Conservation (phyloP, 92 coral and sea anemone species). For the Heliopora coerulea region DNA sequence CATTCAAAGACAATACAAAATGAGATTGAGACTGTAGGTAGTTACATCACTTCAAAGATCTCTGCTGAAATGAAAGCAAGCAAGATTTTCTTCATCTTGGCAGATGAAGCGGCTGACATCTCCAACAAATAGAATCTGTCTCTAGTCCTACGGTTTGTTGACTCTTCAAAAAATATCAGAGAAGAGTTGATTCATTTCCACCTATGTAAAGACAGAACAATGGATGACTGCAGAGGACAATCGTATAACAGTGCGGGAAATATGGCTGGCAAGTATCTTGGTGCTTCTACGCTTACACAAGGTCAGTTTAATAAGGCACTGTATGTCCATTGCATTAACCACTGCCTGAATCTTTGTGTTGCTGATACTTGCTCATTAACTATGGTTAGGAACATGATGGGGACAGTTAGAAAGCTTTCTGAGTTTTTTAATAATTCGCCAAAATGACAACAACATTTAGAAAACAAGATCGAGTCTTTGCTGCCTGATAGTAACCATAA, state of each 20-base stretch:
- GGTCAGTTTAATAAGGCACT: background rate
- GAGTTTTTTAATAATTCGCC: background rate
- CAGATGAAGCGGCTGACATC: constrained; percentile 7
- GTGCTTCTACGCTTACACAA: background rate
- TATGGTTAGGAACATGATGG: constrained; percentile 23
- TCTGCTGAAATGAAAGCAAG: background rate
- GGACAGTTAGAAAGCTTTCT: background rate
- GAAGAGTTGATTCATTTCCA: background rate
- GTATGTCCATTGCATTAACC: constrained; percentile 27
- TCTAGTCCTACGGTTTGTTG: background rate
- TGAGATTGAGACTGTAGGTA: background rate
- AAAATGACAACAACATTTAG: background rate
- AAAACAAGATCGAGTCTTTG: background rate
- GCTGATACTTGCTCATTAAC: constrained; percentile 16
- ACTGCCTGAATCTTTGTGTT: constrained; percentile 26
- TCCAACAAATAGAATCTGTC: background rate
- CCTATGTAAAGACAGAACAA: background rate
- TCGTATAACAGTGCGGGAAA: background rate
- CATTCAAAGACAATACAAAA: background rate
- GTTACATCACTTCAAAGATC: background rate
- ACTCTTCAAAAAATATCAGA: background rate
- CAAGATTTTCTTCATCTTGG: background rate
- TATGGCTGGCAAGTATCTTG: constrained; percentile 7
- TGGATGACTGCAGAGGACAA: background rate
- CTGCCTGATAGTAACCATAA: background rate